Evolutionary conservation across 2,797 vertebrate genomes (phyloP).

Genomic region (Acrocephalus scirpaceus): DNA sequence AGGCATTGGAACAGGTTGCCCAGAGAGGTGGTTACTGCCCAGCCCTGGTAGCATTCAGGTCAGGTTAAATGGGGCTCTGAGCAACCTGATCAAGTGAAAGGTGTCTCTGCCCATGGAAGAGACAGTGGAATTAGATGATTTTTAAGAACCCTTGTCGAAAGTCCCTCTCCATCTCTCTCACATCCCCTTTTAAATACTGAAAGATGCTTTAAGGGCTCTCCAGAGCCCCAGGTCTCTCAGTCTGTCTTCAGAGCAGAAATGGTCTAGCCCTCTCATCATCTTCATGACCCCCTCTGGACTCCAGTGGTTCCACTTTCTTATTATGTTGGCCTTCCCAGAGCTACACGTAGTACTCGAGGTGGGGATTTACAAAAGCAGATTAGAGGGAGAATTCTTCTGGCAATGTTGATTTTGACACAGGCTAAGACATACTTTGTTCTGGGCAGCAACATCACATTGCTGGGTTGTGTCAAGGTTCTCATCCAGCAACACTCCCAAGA

Average conservation of each 20-base stretch:
- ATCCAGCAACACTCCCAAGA: background rate
- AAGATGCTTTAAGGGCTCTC: background rate
- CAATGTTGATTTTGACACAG: background rate
- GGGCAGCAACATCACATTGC: background rate
- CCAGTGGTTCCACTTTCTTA: fast-evolving
- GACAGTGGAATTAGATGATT: background rate
- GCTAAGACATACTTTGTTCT: background rate
- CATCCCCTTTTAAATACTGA: background rate
- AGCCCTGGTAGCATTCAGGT: background rate
- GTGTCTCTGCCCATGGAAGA: fast-evolving
- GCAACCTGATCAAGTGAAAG: background rate
- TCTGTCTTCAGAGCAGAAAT: background rate
- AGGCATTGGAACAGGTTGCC: background rate
- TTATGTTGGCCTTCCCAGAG: background rate
- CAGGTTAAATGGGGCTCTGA: background rate
- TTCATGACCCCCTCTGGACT: background rate
- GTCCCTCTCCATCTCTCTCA: background rate
- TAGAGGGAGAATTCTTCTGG: background rate
- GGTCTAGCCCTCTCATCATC: background rate
- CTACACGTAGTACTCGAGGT: background rate
- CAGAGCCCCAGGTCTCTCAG: background rate
- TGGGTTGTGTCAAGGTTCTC: background rate
- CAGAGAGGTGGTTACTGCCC: background rate
- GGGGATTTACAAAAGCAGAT: background rate
- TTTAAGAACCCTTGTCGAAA: background rate